Conservation (phyloP, 2,113 vertebrate genomes). For the Pluvianellus socialis region DNA sequence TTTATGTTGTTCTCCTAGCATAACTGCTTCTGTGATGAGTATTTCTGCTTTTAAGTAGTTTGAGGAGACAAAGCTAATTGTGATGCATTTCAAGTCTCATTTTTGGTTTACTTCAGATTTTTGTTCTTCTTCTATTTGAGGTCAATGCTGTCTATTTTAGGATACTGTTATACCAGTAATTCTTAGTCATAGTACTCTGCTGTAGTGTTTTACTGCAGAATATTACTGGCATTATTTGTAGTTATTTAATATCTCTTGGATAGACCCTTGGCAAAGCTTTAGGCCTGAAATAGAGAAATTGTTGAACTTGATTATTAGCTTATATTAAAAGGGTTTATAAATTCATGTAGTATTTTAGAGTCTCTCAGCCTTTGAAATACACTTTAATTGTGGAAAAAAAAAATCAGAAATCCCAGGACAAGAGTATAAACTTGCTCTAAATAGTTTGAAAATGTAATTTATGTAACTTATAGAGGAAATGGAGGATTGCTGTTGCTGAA, state of each 20-base stretch:
- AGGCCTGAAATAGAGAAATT: neutral
- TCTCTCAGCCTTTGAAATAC: neutral
- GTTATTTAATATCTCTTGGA: neutral
- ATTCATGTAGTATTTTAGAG: neutral
- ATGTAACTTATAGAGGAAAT: neutral
- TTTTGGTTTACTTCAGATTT: neutral
- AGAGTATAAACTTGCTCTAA: neutral
- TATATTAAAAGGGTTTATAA: neutral
- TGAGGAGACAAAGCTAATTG: neutral
- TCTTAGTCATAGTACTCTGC: neutral
- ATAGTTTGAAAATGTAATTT: neutral
- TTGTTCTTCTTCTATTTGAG: neutral
- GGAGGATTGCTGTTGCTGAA: neutral
- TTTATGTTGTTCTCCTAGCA: neutral
- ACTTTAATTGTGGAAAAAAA: neutral
- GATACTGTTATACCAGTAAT: neutral
- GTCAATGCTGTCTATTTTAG: neutral
- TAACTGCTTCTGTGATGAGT: neutral
- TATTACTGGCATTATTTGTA: neutral
- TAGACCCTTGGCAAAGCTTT: neutral
- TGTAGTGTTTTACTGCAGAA: neutral
- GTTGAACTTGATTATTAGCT: neutral
- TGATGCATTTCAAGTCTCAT: neutral
- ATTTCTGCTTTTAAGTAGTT: neutral
- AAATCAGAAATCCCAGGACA: neutral